These are phyloP conservation scores for Poecilia picta DNA, from an alignment of 2,797 vertebrate species.

Conservation along the genomic window DNA sequence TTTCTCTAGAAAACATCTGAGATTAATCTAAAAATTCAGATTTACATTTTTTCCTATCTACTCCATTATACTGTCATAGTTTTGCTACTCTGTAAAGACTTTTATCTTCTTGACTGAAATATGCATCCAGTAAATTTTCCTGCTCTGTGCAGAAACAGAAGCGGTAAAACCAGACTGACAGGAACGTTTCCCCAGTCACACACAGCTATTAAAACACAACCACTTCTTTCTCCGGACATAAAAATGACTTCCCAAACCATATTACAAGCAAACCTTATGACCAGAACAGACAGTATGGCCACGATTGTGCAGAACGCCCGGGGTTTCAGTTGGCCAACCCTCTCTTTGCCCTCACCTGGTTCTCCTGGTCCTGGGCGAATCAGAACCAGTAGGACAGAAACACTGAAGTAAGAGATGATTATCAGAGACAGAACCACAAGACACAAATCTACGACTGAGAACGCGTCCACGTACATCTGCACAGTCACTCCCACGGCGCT, in stretches of 20 bases:
- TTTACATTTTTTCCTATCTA: too few species aligned
- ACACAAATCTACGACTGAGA: slow-evolving; percentile 5
- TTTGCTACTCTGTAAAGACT: background rate
- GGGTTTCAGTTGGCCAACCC: slow-evolving; percentile 15
- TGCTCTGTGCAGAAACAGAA: slow-evolving; percentile 7
- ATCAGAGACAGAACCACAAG: background rate
- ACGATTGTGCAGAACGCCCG: slow-evolving; percentile 13
- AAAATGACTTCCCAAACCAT: background rate
- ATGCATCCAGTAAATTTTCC: background rate
- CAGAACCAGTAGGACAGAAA: slow-evolving; percentile 25
- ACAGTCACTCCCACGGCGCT: background rate
- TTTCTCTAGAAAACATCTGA: too few species aligned
- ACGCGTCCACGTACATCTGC: background rate
- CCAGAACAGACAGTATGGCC: slow-evolving; percentile 5
- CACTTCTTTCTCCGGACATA: background rate
- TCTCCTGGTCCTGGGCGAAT: slow-evolving; percentile 6
- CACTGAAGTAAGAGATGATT: slow-evolving; percentile 2
- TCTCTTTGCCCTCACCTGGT: background rate
- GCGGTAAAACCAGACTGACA: slow-evolving; percentile 11
- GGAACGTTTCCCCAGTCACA: slow-evolving; percentile 15
- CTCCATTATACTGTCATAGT: too few species aligned
- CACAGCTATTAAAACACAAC: slow-evolving; percentile 2
- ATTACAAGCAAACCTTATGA: slow-evolving; percentile 11
- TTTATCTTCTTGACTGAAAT: background rate
- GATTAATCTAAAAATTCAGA: too few species aligned